These are phyloP conservation scores for Scophthalmus maximus DNA, from an alignment of 2,113 vertebrate genomes.

Conservation along the genomic window DNA sequence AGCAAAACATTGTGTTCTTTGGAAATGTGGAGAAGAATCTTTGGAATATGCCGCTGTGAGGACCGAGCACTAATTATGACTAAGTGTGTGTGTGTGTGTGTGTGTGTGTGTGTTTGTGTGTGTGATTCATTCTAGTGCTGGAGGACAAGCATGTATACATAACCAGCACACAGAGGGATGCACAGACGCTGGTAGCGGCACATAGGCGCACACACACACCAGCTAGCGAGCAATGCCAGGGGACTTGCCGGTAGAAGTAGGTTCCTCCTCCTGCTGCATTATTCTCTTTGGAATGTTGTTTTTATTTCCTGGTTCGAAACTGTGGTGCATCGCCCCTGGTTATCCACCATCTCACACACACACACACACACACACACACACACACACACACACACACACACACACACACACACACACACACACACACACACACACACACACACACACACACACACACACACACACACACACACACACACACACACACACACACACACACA, in stretches of 20 bases:
- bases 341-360: constrained; percentile 32
- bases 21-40: constrained; percentile 60
- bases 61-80: constrained; percentile 65
- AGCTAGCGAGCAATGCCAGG: constrained; percentile 56
- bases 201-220: constrained; percentile 21
- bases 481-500: neutral
- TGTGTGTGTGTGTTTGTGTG: constrained; percentile 34
- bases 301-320: constrained; percentile 73
- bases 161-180: constrained; percentile 56
- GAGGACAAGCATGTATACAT: constrained; percentile 69
- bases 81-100: constrained; percentile 33
- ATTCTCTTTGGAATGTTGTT: constrained; percentile 80
- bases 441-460: constrained; percentile 6
- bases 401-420: neutral
- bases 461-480: constrained; percentile 2
- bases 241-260: constrained; percentile 64
- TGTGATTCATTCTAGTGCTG: constrained; percentile 64
- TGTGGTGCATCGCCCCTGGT: constrained; percentile 48
- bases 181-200: constrained; percentile 50
- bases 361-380: constrained; percentile 10
- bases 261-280: constrained; percentile 78
- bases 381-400: constrained; percentile 1
- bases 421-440: neutral
- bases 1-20: constrained; percentile 65
- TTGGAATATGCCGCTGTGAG: constrained; percentile 61